Conservation (phyloP, 2,797 vertebrate genomes). For the Odontamblyopus lacepedii region DNA sequence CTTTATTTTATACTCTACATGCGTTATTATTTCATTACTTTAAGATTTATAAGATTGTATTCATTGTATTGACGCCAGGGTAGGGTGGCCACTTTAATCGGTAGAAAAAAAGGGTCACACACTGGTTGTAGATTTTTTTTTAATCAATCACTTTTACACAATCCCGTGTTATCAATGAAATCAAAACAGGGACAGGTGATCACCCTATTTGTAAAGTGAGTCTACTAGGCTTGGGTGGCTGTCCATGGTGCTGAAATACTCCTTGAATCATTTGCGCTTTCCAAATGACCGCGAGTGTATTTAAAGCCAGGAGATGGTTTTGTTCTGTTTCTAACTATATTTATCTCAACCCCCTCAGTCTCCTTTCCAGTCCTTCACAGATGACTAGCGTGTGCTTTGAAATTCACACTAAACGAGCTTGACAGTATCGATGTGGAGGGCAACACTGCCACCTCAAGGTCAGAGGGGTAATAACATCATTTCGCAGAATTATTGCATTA, state of each 20-base stretch:
- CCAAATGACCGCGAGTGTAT: not conserved
- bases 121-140: too few species aligned
- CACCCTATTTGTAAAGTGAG: not conserved
- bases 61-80: too few species aligned
- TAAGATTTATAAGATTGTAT: too few species aligned
- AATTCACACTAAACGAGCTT: slow-evolving; percentile 17
- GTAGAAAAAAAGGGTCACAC: too few species aligned
- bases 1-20: not conserved
- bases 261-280: too few species aligned
- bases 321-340: slow-evolving; percentile 10
- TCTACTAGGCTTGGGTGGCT: slow-evolving; percentile 37
- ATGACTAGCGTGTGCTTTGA: slow-evolving; percentile 5
- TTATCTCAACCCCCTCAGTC: slow-evolving; percentile 1
- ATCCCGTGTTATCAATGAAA: too few species aligned
- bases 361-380: slow-evolving; percentile 9
- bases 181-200: too few species aligned
- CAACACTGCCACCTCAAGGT: slow-evolving; percentile 67
- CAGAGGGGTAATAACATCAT: slow-evolving; percentile 7
- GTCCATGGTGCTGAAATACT: slow-evolving; percentile 73
- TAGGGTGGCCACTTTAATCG: too few species aligned
- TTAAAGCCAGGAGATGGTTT: slow-evolving; percentile 17
- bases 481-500: not conserved
- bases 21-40: not conserved
- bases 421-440: slow-evolving; percentile 26
- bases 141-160: too few species aligned